Conservation (phyloP, 2,797 vertebrate genomes). For the Arrhamphus sclerolepis region DNA sequence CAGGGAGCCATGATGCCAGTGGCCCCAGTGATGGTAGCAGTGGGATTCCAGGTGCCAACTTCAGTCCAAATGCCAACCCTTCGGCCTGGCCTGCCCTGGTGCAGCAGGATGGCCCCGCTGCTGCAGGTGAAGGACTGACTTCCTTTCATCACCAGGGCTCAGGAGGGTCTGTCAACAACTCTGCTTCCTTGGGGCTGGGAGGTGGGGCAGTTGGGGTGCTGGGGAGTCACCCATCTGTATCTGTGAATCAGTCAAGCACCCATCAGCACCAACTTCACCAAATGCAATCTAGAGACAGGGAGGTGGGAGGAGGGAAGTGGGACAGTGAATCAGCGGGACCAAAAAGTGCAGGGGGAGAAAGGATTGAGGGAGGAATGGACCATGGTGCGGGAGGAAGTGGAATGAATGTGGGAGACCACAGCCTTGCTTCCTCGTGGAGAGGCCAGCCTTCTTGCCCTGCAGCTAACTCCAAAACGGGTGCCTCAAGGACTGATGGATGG, state of each 20-base stretch:
- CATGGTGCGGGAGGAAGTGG: conserved; percentile 66
- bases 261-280: conserved; percentile 87
- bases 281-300: conserved; percentile 86
- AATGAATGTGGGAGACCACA: conserved; percentile 71
- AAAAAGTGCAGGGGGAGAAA: conserved; percentile 80
- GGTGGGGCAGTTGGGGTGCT: conserved; percentile 61
- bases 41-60: conserved; percentile 93
- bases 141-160: conserved; percentile 78
- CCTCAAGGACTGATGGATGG: conserved; percentile 95
- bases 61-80: conserved; percentile 99
- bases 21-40: conserved; percentile 87
- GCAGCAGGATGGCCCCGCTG: conserved; percentile 87
- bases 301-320: conserved; percentile 79
- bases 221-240: conserved; percentile 76
- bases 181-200: conserved; percentile 71
- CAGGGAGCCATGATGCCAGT: conserved; percentile 83
- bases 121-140: conserved; percentile 76
- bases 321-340: conserved; percentile 83
- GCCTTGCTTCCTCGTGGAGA: conserved; percentile 80
- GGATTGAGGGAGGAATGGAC: conserved; percentile 74
- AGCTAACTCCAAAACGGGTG: conserved; percentile 85
- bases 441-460: conserved; percentile 77
- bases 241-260: conserved; percentile 85
- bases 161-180: conserved; percentile 81
- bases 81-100: conserved; percentile 98